Conservation (phyloP, 2,797 vertebrate genomes). For the Eospalax fontanierii region DNA sequence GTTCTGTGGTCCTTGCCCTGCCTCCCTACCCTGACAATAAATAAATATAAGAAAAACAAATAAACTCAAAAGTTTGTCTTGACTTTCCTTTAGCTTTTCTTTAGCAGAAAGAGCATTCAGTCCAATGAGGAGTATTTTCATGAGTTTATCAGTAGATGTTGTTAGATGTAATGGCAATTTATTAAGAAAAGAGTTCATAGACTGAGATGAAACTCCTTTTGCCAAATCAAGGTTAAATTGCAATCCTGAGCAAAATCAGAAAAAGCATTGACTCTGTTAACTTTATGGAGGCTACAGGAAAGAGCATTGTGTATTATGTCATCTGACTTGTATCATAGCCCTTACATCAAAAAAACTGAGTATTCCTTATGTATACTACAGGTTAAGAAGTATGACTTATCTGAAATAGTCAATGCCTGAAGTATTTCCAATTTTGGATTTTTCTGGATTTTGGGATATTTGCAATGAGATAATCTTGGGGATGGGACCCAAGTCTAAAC, state of each 20-base stretch:
- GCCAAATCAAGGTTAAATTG: background rate
- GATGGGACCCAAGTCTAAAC: background rate
- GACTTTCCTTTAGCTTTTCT: background rate
- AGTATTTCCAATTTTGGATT: background rate
- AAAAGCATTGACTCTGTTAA: background rate
- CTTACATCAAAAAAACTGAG: background rate
- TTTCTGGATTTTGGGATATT: background rate
- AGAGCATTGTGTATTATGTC: background rate
- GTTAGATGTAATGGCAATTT: background rate
- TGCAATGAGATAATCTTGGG: background rate
- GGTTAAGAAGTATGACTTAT: background rate
- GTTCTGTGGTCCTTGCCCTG: background rate
- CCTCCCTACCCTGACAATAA: background rate
- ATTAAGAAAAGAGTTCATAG: background rate
- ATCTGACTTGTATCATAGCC: background rate
- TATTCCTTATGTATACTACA: fast-evolving
- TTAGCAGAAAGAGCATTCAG: background rate
- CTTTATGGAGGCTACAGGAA: background rate
- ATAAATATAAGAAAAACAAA: background rate
- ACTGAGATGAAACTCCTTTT: background rate
- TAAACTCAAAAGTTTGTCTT: constrained; percentile 17
- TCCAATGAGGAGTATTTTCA: background rate
- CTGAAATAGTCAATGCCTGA: background rate
- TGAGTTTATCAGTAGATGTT: background rate
- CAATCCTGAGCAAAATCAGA: background rate